Evolutionary conservation across 2,797 vertebrate species (phyloP).

Genomic region (Sternotherus odoratus): DNA sequence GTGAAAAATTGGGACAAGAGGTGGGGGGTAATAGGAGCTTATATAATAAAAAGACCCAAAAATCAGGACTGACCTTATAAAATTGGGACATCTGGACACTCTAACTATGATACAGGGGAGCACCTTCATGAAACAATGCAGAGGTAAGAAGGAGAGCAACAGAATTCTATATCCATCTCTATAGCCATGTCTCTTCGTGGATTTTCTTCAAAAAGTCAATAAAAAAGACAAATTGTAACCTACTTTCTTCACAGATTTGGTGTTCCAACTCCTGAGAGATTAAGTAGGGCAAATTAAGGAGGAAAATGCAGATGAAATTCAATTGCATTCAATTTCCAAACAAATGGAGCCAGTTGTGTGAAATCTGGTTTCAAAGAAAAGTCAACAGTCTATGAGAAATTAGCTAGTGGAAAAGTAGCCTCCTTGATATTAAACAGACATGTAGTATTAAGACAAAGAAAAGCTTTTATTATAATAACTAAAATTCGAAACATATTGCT

Average conservation of each 20-base stretch:
- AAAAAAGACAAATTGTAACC: neutral
- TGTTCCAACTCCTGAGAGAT: neutral
- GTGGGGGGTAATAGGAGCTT: too few relatives aligned
- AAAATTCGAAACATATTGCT: neutral
- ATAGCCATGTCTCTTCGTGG: neutral
- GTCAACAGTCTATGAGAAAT: neutral
- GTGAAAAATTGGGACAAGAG: too few relatives aligned
- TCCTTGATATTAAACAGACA: neutral
- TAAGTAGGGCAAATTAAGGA: neutral
- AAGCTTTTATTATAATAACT: neutral
- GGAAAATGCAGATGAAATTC: neutral
- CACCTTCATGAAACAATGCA: neutral
- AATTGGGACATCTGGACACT: too few relatives aligned
- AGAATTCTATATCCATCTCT: neutral
- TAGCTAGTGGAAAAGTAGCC: neutral
- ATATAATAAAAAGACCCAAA: too few relatives aligned
- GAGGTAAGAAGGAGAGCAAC: neutral
- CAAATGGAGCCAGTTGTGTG: neutral
- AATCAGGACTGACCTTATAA: too few relatives aligned
- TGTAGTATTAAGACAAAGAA: neutral
- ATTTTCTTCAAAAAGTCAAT: neutral
- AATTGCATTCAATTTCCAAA: neutral
- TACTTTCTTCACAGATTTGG: neutral
- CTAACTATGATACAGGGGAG: neutral
- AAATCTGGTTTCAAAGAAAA: neutral